Conservation (phyloP, 30 jellyfish, hydroid and myxozoan genomes). For the Aurelia sp. region DNA sequence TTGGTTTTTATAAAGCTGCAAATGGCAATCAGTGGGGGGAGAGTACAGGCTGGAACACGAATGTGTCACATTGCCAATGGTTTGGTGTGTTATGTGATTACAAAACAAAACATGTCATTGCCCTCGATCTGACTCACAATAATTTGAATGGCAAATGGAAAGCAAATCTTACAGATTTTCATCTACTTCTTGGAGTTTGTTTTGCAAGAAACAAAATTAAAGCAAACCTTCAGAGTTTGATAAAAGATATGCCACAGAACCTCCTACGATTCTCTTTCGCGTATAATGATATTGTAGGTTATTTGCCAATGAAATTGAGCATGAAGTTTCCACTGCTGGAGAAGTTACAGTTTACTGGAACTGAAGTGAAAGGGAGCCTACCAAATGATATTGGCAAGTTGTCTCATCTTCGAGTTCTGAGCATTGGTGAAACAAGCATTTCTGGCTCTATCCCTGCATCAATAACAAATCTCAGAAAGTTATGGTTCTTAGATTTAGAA, state of each 20-base stretch:
- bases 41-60: slow-evolving; percentile 12
- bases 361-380: slow-evolving; percentile 13
- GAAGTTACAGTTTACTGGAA: slow-evolving; percentile 56
- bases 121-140: slow-evolving; percentile 15
- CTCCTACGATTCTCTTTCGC: slow-evolving; percentile 30
- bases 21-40: slow-evolving; percentile 31
- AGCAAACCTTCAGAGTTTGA: slow-evolving; percentile 10
- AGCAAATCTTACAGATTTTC: neutral
- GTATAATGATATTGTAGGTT: slow-evolving; percentile 16
- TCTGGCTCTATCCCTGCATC: slow-evolving; percentile 50
- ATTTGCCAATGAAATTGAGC: slow-evolving; percentile 1
- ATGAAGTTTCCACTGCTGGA: slow-evolving; percentile 3
- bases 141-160: slow-evolving; percentile 28
- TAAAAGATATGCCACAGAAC: slow-evolving; percentile 10
- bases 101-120: slow-evolving; percentile 37
- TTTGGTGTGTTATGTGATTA: slow-evolving; percentile 50
- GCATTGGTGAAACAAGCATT: slow-evolving; percentile 60
- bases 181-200: slow-evolving; percentile 54
- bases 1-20: neutral
- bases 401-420: slow-evolving; percentile 30
- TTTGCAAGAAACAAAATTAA: slow-evolving; percentile 4
- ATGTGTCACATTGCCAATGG: slow-evolving; percentile 48
- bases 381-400: slow-evolving; percentile 52
- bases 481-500: slow-evolving; percentile 65
- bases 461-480: slow-evolving; percentile 10